These are phyloP conservation scores for Littorina saxatilis DNA, from an alignment of 1,140 invertebrate genomes.

Conservation along the genomic window DNA sequence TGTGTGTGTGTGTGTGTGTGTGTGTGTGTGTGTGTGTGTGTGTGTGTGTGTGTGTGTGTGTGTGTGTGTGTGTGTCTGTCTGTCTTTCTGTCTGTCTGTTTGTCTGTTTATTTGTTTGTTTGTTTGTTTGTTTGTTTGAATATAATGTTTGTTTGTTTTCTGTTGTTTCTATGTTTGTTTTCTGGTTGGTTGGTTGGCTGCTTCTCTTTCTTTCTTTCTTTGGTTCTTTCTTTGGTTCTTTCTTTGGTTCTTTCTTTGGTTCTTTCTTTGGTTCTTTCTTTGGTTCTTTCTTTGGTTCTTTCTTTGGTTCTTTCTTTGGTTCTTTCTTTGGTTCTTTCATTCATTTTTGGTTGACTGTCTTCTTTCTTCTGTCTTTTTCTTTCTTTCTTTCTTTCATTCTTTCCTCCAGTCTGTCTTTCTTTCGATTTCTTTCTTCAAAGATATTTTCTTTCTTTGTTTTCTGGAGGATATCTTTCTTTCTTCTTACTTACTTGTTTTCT, in stretches of 20 bases:
- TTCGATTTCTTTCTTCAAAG: not conserved
- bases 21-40: conserved; percentile 17
- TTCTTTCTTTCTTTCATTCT: conserved; percentile 21
- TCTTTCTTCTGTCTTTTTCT: not conserved
- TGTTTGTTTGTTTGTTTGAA: not conserved
- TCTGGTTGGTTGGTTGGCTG: no score
- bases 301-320: not conserved
- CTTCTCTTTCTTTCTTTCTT: conserved; percentile 14
- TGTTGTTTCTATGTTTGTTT: not conserved
- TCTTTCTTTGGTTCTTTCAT: not conserved
- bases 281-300: not conserved
- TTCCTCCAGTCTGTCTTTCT: not conserved
- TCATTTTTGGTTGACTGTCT: not conserved
- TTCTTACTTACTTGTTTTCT: not conserved
- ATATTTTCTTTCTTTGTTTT: not conserved
- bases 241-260: not conserved
- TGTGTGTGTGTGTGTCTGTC: not conserved
- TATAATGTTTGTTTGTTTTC: not conserved
- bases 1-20: not conserved
- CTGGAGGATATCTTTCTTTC: not conserved
- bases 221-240: not conserved
- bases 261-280: not conserved
- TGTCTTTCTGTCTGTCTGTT: no score
- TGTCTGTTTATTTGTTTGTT: no score
- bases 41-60: not conserved